phyloP scores from a whole-genome alignment of 1,140 invertebrate species.

The Macrostomum lignano region DNA sequence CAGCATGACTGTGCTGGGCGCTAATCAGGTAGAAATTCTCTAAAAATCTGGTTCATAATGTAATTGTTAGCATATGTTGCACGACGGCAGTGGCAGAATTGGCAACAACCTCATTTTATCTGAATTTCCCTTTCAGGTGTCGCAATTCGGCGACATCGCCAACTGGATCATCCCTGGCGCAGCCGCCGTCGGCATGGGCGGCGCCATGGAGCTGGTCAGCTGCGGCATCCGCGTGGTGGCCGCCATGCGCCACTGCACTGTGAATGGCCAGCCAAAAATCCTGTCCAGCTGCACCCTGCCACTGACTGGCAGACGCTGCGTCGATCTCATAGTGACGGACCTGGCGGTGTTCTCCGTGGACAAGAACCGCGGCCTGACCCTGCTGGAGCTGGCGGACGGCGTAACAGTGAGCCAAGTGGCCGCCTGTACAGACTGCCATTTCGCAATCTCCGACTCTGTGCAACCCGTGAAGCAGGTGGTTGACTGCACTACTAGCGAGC shows the following conservation, averaged over 20 bases:
- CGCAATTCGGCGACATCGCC: conserved; percentile 9
- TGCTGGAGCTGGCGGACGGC: conserved; percentile 7
- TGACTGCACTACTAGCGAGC: no score
- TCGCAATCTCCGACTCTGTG: no score
- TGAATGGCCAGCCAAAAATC: conserved; percentile 8
- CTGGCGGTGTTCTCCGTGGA: conserved; percentile 8
- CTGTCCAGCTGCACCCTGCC: conserved; percentile 8
- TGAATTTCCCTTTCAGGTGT: conserved; percentile 9
- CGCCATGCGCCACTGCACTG: background rate
- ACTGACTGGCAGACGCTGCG: conserved; percentile 7
- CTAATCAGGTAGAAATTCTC: conserved; percentile 9
- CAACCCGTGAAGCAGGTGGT: no score
- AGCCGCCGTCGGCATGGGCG: conserved; percentile 9
- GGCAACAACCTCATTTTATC: conserved; percentile 9
- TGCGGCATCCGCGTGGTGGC: conserved; percentile 3
- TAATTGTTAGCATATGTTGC: background rate
- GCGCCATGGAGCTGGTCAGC: conserved; percentile 9
- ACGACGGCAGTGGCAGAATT: background rate
- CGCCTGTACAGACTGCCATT: no score
- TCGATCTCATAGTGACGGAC: conserved; percentile 8
- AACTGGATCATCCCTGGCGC: conserved; percentile 10
- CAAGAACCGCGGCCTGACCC: conserved; percentile 6
- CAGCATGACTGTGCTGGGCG: conserved; percentile 9
- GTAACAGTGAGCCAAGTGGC: no score
- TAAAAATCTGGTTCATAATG: conserved; percentile 9